Evolutionary conservation across 37 sponge, comb jelly and placozoan species (phyloP).

Genomic region (Dysidea cf. avara): DNA sequence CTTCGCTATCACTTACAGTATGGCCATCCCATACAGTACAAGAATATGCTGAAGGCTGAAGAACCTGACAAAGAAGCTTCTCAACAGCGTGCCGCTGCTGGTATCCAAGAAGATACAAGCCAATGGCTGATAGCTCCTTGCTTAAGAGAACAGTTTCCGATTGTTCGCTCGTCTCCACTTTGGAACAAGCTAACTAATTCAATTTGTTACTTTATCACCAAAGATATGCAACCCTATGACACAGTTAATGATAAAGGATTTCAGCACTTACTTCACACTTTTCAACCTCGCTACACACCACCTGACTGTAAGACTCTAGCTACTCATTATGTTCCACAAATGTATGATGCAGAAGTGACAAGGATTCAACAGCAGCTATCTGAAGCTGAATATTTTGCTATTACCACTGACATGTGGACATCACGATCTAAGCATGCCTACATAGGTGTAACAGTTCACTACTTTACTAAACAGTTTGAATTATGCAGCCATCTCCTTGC

Average conservation of each 20-base stretch:
- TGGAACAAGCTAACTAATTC: not conserved
- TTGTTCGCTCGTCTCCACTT: too few species aligned
- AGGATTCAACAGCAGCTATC: not conserved
- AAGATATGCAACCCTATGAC: slow-evolving; percentile 14
- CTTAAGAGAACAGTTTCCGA: too few species aligned
- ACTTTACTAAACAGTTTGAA: not conserved
- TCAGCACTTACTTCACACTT: slow-evolving; percentile 7
- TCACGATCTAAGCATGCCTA: slow-evolving; percentile 42
- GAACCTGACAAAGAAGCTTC: too few species aligned
- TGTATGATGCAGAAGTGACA: slow-evolving; percentile 10
- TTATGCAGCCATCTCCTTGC: slow-evolving; percentile 21
- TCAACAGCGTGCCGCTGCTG: too few species aligned
- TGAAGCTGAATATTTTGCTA: slow-evolving; percentile 11
- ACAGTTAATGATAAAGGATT: slow-evolving; percentile 37
- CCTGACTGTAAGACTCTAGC: slow-evolving; percentile 28
- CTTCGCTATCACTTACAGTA: not conserved
- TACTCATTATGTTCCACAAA: slow-evolving; percentile 20
- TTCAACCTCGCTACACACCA: slow-evolving; percentile 28
- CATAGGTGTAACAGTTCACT: slow-evolving; percentile 37
- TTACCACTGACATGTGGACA: slow-evolving; percentile 51
- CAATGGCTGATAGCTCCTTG: too few species aligned
- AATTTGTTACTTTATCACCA: slow-evolving; percentile 3
- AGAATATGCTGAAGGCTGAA: too few species aligned
- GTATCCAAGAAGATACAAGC: too few species aligned
- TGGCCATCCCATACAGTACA: too few species aligned